These are phyloP conservation scores for Campoplex capitator DNA, from an alignment of 2,888 invertebrate genomes.

Conservation along the genomic window DNA sequence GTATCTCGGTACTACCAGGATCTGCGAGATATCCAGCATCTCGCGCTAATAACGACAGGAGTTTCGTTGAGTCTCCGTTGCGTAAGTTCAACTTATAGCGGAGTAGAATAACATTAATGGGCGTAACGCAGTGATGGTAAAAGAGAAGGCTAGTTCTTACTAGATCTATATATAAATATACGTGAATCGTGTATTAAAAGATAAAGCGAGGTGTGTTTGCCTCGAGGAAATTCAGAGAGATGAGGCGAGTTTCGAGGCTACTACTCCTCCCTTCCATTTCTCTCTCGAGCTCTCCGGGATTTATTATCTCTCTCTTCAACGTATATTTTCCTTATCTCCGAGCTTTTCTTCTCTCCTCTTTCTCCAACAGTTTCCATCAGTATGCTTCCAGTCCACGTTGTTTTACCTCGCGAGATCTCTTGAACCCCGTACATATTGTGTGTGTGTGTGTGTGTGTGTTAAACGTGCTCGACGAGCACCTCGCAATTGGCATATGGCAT, in stretches of 20 bases:
- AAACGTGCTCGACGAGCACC: constrained; percentile 19
- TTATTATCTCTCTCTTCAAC: constrained; percentile 6
- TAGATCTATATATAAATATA: constrained; percentile 16
- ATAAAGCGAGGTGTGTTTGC: constrained; percentile 51
- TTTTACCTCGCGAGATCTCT: constrained; percentile 1
- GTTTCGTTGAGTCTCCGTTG: constrained; percentile 54
- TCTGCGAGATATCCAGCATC: constrained; percentile 60
- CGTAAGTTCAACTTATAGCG: constrained; percentile 58
- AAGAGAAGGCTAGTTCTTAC: constrained; percentile 61
- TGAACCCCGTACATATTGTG: background rate
- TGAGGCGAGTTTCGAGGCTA: constrained; percentile 62
- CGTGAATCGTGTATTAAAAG: constrained; percentile 15
- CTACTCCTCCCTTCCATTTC: constrained; percentile 62
- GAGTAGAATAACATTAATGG: constrained; percentile 64
- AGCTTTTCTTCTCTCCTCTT: background rate
- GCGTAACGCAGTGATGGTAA: constrained; percentile 66
- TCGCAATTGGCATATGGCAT: constrained; percentile 39
- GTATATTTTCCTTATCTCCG: constrained; percentile 5
- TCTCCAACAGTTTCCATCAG: constrained; percentile 12
- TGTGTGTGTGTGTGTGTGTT: background rate
- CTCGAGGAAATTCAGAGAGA: constrained; percentile 55
- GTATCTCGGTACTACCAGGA: constrained; percentile 62
- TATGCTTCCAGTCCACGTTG: background rate
- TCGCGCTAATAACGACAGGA: constrained; percentile 63
- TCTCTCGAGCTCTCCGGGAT: constrained; percentile 23